phyloP scores from a whole-genome alignment of 2,888 invertebrate genomes.

The Helicoverpa assulta region DNA sequence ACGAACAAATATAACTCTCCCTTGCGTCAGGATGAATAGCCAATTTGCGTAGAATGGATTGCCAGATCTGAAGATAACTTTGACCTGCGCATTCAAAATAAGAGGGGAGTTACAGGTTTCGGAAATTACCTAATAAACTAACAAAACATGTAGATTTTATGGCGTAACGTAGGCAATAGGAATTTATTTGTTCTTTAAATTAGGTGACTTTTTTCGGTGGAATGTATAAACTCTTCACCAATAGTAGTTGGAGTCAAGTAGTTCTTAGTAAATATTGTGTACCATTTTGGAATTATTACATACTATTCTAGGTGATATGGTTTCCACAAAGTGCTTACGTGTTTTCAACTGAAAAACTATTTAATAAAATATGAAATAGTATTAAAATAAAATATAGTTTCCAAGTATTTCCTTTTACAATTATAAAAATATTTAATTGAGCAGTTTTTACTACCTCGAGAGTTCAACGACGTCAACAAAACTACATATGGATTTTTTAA shows the following conservation, averaged over 20 bases:
- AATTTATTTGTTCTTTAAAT: conserved; percentile 44
- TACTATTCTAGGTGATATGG: background rate
- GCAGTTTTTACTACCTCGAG: too few relatives aligned
- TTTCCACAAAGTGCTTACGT: background rate
- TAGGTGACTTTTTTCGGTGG: conserved; percentile 6
- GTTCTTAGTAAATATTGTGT: background rate
- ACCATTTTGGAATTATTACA: too few relatives aligned
- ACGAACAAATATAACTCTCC: conserved; percentile 77
- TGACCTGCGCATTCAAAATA: conserved; percentile 62
- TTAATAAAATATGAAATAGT: too few relatives aligned
- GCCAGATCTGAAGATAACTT: conserved; percentile 78
- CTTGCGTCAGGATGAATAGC: conserved; percentile 82
- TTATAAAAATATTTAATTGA: too few relatives aligned
- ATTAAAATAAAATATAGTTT: too few relatives aligned
- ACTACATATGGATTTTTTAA: too few relatives aligned
- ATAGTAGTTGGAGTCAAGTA: background rate
- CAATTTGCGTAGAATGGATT: conserved; percentile 83
- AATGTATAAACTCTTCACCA: conserved; percentile 12
- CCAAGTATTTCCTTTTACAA: too few relatives aligned
- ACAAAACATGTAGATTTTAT: conserved; percentile 58
- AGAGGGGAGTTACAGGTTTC: conserved; percentile 57
- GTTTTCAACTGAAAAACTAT: background rate
- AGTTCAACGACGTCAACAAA: too few relatives aligned
- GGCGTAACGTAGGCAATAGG: conserved; percentile 22
- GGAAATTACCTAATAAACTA: conserved; percentile 63